These are phyloP conservation scores for Galbula dea DNA, from an alignment of 2,113 vertebrate species.

Conservation along the genomic window DNA sequence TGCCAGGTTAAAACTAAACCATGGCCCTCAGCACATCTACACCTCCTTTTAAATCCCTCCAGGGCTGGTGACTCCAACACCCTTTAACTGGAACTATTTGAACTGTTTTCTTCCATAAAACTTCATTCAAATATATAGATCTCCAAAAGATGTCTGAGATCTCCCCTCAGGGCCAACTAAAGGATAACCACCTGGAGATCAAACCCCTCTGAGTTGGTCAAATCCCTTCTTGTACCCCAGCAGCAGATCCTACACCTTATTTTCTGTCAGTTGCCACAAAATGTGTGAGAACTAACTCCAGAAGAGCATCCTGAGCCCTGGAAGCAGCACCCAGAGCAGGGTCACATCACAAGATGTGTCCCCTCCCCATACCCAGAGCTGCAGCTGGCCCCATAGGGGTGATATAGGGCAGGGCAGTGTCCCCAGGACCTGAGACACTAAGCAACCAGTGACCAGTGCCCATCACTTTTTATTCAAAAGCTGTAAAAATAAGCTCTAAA, in stretches of 20 bases:
- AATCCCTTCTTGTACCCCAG: neutral
- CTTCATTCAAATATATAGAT: neutral
- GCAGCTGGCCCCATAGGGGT: neutral
- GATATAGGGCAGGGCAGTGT: fast-evolving
- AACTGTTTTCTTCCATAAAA: fast-evolving
- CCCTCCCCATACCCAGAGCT: neutral
- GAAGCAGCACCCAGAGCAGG: neutral
- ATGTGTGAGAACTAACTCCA: fast-evolving
- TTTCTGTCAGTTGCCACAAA: fast-evolving
- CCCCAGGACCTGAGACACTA: fast-evolving
- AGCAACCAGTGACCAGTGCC: neutral
- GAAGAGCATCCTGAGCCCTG: fast-evolving
- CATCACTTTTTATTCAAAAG: constrained; percentile 11
- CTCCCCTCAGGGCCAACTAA: fast-evolving
- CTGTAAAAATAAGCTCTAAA: constrained; percentile 13
- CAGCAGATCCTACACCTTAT: fast-evolving
- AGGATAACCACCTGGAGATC: fast-evolving
- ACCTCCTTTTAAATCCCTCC: neutral
- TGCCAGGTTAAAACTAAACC: neutral
- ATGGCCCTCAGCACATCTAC: neutral
- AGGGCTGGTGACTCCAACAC: neutral
- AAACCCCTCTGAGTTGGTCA: fast-evolving
- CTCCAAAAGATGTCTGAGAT: neutral
- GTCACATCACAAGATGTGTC: fast-evolving
- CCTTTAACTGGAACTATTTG: too few relatives aligned